phyloP scores from a whole-genome alignment of 35 echinoderm and acorn worm species.

The Anneissia japonica region DNA sequence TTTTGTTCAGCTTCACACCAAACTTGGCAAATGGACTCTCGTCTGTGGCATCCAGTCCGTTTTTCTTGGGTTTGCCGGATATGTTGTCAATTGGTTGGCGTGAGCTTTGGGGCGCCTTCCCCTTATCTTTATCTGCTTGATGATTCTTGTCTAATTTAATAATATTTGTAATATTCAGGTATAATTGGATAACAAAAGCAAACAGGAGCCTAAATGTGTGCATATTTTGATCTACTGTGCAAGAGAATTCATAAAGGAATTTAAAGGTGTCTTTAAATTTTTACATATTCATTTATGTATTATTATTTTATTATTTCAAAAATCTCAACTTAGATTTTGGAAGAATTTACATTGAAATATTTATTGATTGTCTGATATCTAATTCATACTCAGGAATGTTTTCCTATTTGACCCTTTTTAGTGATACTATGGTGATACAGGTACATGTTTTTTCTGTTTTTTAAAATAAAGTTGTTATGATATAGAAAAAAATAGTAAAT shows the following conservation, averaged over 20 bases:
- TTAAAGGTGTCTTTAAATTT: not conserved
- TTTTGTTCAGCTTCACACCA: not conserved
- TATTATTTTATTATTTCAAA: not conserved
- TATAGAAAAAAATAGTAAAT: too few relatives aligned
- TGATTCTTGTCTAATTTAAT: not conserved
- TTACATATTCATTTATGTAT: not conserved
- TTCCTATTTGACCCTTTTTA: too few relatives aligned
- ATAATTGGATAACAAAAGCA: too few relatives aligned
- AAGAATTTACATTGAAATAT: not conserved
- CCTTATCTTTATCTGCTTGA: not conserved
- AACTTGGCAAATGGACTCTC: not conserved
- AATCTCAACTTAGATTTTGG: not conserved
- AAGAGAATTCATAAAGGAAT: too few relatives aligned
- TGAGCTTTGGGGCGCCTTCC: not conserved
- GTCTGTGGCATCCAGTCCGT: not conserved
- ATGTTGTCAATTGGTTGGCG: not conserved
- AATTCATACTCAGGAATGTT: too few relatives aligned
- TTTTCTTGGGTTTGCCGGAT: not conserved
- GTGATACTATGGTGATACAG: too few relatives aligned
- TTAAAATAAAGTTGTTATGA: too few relatives aligned
- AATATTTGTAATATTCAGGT: not conserved
- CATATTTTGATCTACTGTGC: too few relatives aligned
- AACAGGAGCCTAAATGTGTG: too few relatives aligned
- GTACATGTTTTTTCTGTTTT: too few relatives aligned
- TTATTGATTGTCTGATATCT: too few relatives aligned